Evolutionary conservation across 2,113 vertebrate genomes (phyloP), one percentile per base, ranked within the genome.

Genomic region (Pseudopipra pipra): DNA sequence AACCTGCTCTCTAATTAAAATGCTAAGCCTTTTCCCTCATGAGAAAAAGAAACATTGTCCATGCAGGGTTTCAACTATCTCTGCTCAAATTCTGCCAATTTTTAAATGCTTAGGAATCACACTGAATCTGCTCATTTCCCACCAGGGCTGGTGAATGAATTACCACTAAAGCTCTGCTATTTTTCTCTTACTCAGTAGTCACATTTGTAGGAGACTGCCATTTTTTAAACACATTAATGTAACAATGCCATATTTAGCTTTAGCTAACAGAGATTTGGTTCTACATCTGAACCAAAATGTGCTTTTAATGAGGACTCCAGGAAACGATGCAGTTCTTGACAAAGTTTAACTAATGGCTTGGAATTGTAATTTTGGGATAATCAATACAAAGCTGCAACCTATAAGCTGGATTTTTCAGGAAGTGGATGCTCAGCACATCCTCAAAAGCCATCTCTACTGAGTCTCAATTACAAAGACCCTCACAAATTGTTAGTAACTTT

Each of bases 141-240:
- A 88, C 68, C 82, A 93, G 55, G 33, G 31, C 82, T 93, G 87
- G 75, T 51, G 77, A 96, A 93, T 2, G 2, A 96, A 96, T 96
- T 91, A 94, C 63, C 46, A 86, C 51, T 31, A 71, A 14, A 90
- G 33, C 44, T 86, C 47, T 88, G 65, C 51, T 95, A 41, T 83
- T 77, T 95, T 67, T 77, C 75, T 90, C 35, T 39, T 70, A 66
- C 35, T 78, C 14, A 8, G 47, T 67, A 80, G 70, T 65, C 54
- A 65, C 43, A 63, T 91, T 93, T 88, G 55, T 65, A 66, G 27
- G 33, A 86, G 68, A 62, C 46, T 71, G 55, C 6, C 51, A 74
- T 71, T 95, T 94, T 91, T 73, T 43, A 65, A 59, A 71, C 12
- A 55, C 47, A 22, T 70, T 67, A 59, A 80, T 30, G 28, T 33